Evolutionary conservation across 2,888 invertebrate species (phyloP).

Genomic region (Dolomedes plantarius): DNA sequence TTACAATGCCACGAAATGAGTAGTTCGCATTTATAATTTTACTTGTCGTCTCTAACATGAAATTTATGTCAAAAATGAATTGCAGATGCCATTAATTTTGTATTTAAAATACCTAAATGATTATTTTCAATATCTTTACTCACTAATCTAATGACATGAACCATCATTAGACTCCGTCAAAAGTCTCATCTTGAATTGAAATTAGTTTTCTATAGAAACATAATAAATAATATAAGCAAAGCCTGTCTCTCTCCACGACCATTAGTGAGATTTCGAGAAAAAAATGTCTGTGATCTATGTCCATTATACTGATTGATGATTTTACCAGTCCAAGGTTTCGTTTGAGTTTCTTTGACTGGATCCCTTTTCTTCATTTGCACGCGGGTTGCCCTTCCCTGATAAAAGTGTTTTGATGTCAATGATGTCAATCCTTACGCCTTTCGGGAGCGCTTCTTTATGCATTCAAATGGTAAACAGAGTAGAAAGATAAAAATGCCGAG

Average conservation of each 20-base stretch:
- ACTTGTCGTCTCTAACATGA: too few species aligned
- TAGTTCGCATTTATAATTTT: too few species aligned
- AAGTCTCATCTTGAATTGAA: not conserved
- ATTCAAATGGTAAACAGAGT: slow-evolving; percentile 70
- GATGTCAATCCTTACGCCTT: slow-evolving; percentile 54
- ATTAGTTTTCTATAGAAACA: not conserved
- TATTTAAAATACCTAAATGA: too few species aligned
- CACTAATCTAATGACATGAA: too few species aligned
- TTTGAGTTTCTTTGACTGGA: slow-evolving; percentile 58
- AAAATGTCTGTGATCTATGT: slow-evolving; percentile 57
- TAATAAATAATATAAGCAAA: not conserved
- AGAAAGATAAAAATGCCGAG: slow-evolving; percentile 46
- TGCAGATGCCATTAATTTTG: too few species aligned
- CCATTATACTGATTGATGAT: slow-evolving; percentile 70
- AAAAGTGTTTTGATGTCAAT: slow-evolving; percentile 67
- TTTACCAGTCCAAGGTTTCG: slow-evolving; percentile 55
- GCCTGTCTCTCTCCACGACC: slow-evolving; percentile 21
- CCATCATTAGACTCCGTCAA: too few species aligned
- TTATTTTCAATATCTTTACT: too few species aligned
- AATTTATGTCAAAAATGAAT: too few species aligned
- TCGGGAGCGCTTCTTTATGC: slow-evolving; percentile 43
- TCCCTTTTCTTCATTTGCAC: slow-evolving; percentile 59
- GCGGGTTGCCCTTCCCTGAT: slow-evolving; percentile 53
- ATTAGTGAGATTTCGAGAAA: slow-evolving; percentile 41
- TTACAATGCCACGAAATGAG: too few species aligned